phyloP scores from a whole-genome alignment of 1,140 invertebrate genomes.

The Temnothorax longispinosus region DNA sequence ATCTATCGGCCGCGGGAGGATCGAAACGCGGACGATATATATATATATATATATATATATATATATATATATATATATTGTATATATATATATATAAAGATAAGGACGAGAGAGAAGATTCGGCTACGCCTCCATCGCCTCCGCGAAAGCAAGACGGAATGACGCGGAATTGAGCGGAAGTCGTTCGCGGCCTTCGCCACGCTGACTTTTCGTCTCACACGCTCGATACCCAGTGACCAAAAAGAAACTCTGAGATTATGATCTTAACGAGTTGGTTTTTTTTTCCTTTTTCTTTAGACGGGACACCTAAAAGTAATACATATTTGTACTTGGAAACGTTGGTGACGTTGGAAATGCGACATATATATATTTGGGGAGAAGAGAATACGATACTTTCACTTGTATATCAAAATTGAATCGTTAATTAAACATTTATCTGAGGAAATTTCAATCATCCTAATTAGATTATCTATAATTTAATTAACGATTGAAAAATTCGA shows the following conservation, averaged over 20 bases:
- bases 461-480: background rate
- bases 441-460: background rate
- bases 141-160: slow-evolving; percentile 40
- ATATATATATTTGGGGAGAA: background rate
- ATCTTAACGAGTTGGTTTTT: background rate
- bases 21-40: background rate
- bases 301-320: background rate
- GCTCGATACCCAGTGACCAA: slow-evolving; percentile 41
- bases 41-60: too few species aligned
- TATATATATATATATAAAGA: background rate
- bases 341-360: background rate
- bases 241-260: background rate
- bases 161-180: slow-evolving; percentile 55
- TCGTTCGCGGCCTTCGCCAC: slow-evolving; percentile 44
- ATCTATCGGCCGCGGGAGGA: background rate
- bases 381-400: background rate
- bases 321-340: background rate
- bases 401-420: background rate
- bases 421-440: background rate
- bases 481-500: too few species aligned
- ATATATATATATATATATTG: too few species aligned
- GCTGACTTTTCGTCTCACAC: slow-evolving; percentile 21
- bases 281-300: too few species aligned
- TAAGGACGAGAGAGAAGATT: background rate
- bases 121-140: background rate